phyloP scores from a whole-genome alignment of 2,888 invertebrate species.

The Sinelater perroti region DNA sequence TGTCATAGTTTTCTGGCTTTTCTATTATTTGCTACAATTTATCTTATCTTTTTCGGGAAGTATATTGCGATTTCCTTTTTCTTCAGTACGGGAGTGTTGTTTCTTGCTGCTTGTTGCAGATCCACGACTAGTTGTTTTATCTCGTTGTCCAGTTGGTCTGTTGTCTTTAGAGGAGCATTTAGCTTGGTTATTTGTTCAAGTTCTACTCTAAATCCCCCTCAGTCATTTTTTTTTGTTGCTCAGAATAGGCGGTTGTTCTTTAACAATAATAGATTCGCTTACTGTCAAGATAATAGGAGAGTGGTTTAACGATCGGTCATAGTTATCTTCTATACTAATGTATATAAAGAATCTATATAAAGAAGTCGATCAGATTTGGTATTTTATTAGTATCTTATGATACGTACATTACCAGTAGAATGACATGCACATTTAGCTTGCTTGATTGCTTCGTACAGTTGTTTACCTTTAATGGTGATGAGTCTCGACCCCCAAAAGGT shows the following conservation, averaged over 20 bases:
- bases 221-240: conserved; percentile 3
- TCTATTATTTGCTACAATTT: conserved; percentile 5
- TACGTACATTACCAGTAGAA: conserved; percentile 19
- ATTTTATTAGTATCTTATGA: conserved; percentile 13
- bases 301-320: conserved; percentile 18
- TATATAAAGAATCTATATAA: conserved; percentile 13
- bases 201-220: conserved; percentile 8
- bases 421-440: conserved; percentile 16
- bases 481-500: conserved; percentile 19
- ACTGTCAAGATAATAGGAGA: conserved; percentile 4
- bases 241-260: not conserved
- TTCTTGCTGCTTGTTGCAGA: conserved; percentile 6
- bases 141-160: conserved; percentile 7
- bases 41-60: conserved; percentile 6
- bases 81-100: conserved; percentile 4
- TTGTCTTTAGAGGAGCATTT: conserved; percentile 4
- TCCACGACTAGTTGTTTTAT: not conserved
- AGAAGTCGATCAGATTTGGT: conserved; percentile 18
- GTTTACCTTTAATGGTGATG: conserved; percentile 21
- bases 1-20: conserved; percentile 6
- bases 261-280: conserved; percentile 1
- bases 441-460: conserved; percentile 9
- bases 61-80: not conserved
- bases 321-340: conserved; percentile 13
- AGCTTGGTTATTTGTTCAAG: conserved; percentile 7